Conservation (phyloP, 2,888 invertebrate genomes). For the Ennomos fuscantarius region DNA sequence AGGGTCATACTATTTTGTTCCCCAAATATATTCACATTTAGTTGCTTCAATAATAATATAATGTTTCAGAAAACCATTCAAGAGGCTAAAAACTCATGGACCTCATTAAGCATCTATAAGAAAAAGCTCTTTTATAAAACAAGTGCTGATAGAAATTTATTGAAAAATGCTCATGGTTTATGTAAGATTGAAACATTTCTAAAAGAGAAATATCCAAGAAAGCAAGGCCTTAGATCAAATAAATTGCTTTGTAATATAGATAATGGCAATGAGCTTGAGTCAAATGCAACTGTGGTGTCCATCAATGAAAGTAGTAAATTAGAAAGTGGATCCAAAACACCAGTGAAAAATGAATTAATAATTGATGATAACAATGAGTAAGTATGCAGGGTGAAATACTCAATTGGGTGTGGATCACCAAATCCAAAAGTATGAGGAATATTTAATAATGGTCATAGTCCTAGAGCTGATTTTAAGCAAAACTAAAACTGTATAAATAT, state of each 20-base stretch:
- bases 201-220: constrained; percentile 42
- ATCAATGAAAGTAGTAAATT: neutral
- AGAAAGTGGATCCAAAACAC: neutral
- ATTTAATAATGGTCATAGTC: too few species aligned
- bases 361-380: constrained; percentile 6
- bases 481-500: too few species aligned
- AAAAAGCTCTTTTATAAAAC: constrained; percentile 54
- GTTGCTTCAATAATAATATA: too few species aligned
- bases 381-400: neutral
- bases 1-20: too few species aligned
- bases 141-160: constrained; percentile 20
- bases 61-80: constrained; percentile 47
- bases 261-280: neutral
- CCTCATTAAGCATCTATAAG: constrained; percentile 58
- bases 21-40: too few species aligned
- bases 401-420: too few species aligned
- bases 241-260: constrained; percentile 3
- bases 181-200: constrained; percentile 62
- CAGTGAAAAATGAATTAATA: constrained; percentile 1
- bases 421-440: too few species aligned
- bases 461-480: too few species aligned
- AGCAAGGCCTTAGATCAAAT: neutral
- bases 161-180: constrained; percentile 49
- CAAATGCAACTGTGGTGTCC: neutral
- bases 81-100: constrained; percentile 68